Base-by-base conservation (phyloP, 2,113 vertebrate genomes). In the Vireo altiloquus region DNA sequence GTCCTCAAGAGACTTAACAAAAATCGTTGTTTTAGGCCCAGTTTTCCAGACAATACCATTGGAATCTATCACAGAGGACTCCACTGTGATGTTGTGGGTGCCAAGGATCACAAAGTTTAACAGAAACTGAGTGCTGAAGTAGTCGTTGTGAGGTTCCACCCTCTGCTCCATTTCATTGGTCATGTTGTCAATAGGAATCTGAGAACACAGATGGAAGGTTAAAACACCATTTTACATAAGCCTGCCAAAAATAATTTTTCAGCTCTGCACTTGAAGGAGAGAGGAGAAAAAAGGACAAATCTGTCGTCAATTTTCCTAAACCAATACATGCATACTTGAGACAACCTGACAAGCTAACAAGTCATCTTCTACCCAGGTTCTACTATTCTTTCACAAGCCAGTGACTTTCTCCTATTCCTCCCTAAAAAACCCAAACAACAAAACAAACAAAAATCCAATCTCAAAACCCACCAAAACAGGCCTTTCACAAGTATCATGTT, bases 51-150 rank as follows among this genome's bases (percentile, higher is more conserved):
- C 97, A 3, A 98, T 98, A 10, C 99, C 99, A 8, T 98, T 98
- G 92, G 98, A 98, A 5, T 99, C 99, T 95, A 99, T 98, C 80
- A 99, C 99, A 0, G 99, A 99, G 13, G 99, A 99, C 95, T 99
- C 99, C 80, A 99, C 99, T 0, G 98, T 98, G 80, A 99, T 99
- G 22, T 97, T 97, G 96, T 99, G 99, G 33, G 98, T 99, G 47
- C 99, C 99, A 75, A 99, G 97, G 79, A 99, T 96, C 31, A 98
- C 97, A 80, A 99, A 99, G 97, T 99, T 99, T 69, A 99, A 96
- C 91, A 99, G 96, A 94, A 99, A 99, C 88, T 99, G 99, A 60
- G 99, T 99, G 98, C 99, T 99, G 98, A 99, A 99, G 97, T 99
- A 99, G 97, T 99, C 99, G 2, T 99, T 99, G 95, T 99, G 99